Evolutionary conservation across 2,888 invertebrate species (phyloP).

Genomic region (Ochropleura leucogaster): DNA sequence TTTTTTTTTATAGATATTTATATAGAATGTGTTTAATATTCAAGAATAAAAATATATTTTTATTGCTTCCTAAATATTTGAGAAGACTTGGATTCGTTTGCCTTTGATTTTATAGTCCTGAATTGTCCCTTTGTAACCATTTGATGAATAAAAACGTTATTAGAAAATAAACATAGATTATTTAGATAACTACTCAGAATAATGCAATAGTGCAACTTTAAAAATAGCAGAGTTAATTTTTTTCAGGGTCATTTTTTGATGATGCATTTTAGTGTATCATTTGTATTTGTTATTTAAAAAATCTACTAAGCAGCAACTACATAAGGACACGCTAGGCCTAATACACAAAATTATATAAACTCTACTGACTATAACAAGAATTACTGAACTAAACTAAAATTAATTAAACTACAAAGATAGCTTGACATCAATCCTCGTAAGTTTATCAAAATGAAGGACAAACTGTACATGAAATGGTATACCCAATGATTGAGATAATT

Average conservation of each 20-base stretch:
- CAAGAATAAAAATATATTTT: too few relatives aligned
- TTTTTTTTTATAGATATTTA: too few relatives aligned
- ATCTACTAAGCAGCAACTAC: slow-evolving; percentile 11
- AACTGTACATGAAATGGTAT: background rate
- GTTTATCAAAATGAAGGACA: background rate
- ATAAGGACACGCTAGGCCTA: background rate
- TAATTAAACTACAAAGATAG: background rate
- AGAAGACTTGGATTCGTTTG: too few relatives aligned
- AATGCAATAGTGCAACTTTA: background rate
- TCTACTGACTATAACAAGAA: slow-evolving; percentile 6
- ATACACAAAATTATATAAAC: background rate
- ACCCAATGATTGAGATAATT: slow-evolving; percentile 20
- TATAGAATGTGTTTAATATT: too few relatives aligned
- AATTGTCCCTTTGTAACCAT: too few relatives aligned
- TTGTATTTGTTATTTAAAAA: slow-evolving; percentile 3
- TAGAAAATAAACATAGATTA: background rate
- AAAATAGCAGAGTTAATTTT: background rate
- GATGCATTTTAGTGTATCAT: background rate
- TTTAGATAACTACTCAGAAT: background rate
- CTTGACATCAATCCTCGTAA: slow-evolving; percentile 24
- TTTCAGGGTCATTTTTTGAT: background rate
- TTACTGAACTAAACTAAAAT: background rate
- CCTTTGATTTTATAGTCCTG: too few relatives aligned
- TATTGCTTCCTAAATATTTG: too few relatives aligned
- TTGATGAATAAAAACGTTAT: too few relatives aligned